Conservation (phyloP, 2,113 vertebrate species). For the Leptobrachium ailaonicum region DNA sequence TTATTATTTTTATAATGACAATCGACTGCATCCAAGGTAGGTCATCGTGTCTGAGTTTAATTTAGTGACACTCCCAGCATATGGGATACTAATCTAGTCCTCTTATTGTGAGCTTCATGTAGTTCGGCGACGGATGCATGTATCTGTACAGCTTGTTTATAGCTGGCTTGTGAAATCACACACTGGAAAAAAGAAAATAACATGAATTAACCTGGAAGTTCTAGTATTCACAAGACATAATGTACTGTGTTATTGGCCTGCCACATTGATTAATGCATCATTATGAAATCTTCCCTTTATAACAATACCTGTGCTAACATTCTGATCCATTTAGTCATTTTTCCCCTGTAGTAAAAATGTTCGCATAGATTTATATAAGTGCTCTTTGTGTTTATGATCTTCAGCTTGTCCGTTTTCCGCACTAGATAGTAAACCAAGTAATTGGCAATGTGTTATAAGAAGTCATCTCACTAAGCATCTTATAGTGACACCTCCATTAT, state of each 20-base stretch:
- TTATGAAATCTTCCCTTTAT: slow-evolving; percentile 40
- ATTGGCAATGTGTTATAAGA: slow-evolving; percentile 28
- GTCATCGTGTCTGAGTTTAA: slow-evolving; percentile 6
- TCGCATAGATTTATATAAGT: slow-evolving; percentile 37
- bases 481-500: neutral
- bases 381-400: slow-evolving; percentile 20
- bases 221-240: slow-evolving; percentile 33
- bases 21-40: neutral
- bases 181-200: slow-evolving; percentile 41
- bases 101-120: slow-evolving; percentile 35
- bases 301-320: slow-evolving; percentile 42
- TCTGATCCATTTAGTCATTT: slow-evolving; percentile 41
- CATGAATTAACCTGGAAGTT: slow-evolving; percentile 40
- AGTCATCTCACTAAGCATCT: neutral
- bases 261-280: slow-evolving; percentile 46
- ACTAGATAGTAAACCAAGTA: slow-evolving; percentile 16
- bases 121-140: slow-evolving; percentile 21
- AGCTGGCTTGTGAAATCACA: slow-evolving; percentile 35
- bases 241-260: slow-evolving; percentile 38
- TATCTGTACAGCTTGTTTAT: slow-evolving; percentile 33
- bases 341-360: slow-evolving; percentile 36
- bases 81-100: slow-evolving; percentile 20
- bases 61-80: slow-evolving; percentile 21
- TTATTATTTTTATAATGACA: neutral
- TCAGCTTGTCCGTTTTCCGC: slow-evolving; percentile 15